Evolutionary conservation across 1,140 invertebrate genomes (phyloP).

Genomic region (Papilio aristodemus): DNA sequence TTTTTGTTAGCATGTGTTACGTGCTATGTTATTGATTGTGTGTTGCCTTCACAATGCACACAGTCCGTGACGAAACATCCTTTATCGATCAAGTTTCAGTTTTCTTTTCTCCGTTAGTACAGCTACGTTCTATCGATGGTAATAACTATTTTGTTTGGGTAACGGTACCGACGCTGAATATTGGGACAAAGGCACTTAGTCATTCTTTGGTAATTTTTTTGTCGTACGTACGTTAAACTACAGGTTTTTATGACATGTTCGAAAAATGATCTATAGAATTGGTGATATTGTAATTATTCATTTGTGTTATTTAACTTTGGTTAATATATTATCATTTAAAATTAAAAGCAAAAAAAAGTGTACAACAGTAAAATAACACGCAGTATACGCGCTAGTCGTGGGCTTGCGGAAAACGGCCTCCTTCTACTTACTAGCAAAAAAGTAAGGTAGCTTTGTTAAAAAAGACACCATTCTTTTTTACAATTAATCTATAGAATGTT

Average conservation of each 20-base stretch:
- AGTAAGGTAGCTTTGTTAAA: neutral
- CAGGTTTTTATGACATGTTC: conserved; percentile 24
- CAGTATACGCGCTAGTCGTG: too few species aligned
- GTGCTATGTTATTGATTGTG: conserved; percentile 46
- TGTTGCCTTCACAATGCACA: conserved; percentile 50
- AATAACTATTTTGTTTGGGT: conserved; percentile 68
- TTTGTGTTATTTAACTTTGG: too few species aligned
- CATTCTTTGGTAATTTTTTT: conserved; percentile 69
- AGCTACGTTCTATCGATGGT: conserved; percentile 59
- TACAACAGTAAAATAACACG: too few species aligned
- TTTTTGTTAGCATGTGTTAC: conserved; percentile 37
- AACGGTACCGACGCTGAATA: conserved; percentile 72
- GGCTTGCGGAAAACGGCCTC: too few species aligned
- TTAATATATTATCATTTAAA: too few species aligned
- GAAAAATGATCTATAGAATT: conserved; percentile 1
- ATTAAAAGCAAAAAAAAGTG: too few species aligned
- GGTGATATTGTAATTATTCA: too few species aligned
- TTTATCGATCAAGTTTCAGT: conserved; percentile 65
- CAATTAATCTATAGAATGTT: too few species aligned
- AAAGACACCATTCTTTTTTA: conserved; percentile 23
- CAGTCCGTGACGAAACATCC: conserved; percentile 54
- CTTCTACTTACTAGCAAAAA: too few species aligned
- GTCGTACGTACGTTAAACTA: conserved; percentile 38
- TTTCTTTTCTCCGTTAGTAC: conserved; percentile 51
- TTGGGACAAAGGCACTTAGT: conserved; percentile 75